These are phyloP conservation scores for Numenius arquata DNA, from an alignment of 2,113 vertebrate genomes.

Conservation along the genomic window DNA sequence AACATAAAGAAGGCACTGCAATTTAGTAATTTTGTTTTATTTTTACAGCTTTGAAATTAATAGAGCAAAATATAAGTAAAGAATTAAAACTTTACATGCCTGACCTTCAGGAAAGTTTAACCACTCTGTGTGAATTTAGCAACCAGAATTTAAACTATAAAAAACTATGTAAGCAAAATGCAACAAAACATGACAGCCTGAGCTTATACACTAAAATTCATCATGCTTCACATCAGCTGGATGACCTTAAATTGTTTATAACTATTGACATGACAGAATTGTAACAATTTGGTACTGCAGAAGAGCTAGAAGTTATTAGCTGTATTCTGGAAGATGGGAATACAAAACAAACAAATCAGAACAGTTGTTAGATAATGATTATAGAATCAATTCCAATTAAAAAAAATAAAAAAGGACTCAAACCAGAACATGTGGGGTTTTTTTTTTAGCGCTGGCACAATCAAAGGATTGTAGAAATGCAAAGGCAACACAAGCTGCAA, in stretches of 20 bases:
- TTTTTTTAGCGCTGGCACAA: not conserved
- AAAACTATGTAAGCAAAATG: not conserved
- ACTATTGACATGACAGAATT: not conserved
- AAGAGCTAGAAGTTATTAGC: not conserved
- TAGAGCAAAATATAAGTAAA: not conserved
- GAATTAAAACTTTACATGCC: not conserved
- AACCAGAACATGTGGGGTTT: rapidly evolving
- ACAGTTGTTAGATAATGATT: not conserved
- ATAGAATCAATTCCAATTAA: not conserved
- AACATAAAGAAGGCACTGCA: not conserved
- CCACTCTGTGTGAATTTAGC: not conserved
- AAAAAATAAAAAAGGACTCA: rapidly evolving
- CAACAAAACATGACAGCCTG: not conserved
- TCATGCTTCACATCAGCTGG: not conserved
- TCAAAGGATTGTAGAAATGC: not conserved
- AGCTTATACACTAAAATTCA: not conserved
- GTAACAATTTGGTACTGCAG: not conserved
- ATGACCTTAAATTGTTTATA: not conserved
- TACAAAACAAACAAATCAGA: not conserved
- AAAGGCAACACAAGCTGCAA: not conserved
- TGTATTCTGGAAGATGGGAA: not conserved
- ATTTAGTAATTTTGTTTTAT: not conserved
- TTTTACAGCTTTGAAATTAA: not conserved
- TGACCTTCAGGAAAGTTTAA: not conserved
- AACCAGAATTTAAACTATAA: not conserved